phyloP scores from a whole-genome alignment of 1,140 invertebrate genomes.

The Lucilia cuprina region DNA sequence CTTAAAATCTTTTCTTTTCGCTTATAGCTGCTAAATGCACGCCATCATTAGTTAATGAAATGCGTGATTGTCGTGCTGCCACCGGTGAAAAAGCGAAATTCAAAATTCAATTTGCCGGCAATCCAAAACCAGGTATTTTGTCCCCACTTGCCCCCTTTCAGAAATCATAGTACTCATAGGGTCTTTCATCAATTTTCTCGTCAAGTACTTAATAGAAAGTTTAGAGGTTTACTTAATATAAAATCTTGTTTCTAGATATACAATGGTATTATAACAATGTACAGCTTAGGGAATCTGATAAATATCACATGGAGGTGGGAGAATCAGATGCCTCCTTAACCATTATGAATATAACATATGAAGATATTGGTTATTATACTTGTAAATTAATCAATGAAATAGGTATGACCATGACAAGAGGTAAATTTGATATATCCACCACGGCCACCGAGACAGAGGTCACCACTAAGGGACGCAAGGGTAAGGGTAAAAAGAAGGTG shows the following conservation, averaged over 20 bases:
- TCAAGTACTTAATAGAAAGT: too few species aligned
- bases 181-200: too few species aligned
- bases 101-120: constrained; percentile 81
- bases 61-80: constrained; percentile 75
- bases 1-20: constrained; percentile 20
- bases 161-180: too few species aligned
- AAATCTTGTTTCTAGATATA: constrained; percentile 70
- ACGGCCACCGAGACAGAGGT: constrained; percentile 55
- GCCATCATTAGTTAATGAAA: constrained; percentile 83
- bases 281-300: constrained; percentile 75
- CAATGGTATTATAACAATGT: constrained; percentile 90
- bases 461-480: constrained; percentile 55
- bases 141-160: too few species aligned
- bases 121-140: constrained; percentile 79
- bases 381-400: constrained; percentile 86
- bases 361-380: constrained; percentile 83
- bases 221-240: too few species aligned
- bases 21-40: constrained; percentile 77
- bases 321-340: constrained; percentile 77
- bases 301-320: constrained; percentile 72
- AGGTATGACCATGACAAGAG: constrained; percentile 81
- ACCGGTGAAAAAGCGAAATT: constrained; percentile 79
- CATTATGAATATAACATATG: constrained; percentile 72
- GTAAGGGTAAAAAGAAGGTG: constrained; percentile 58
- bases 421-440: constrained; percentile 73